Evolutionary conservation across 2,113 vertebrate genomes (phyloP).

Genomic region (Apaloderma vittatum): DNA sequence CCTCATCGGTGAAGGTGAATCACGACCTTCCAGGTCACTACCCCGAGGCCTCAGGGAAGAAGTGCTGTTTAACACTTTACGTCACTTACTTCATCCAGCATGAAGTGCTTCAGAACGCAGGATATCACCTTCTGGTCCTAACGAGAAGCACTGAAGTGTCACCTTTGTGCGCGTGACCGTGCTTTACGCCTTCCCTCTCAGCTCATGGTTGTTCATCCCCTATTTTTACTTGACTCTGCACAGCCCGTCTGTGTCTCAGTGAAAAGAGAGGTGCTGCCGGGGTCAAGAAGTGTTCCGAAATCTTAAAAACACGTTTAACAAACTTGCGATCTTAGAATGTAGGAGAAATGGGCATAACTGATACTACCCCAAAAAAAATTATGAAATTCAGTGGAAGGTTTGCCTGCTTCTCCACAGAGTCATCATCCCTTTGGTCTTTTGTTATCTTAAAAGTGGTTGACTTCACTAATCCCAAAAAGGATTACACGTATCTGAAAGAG

Average conservation of each 20-base stretch:
- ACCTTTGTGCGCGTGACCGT: background rate
- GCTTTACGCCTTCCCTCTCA: background rate
- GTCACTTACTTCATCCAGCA: background rate
- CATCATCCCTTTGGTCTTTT: background rate
- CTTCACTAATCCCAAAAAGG: background rate
- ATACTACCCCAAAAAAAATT: background rate
- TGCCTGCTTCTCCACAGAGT: background rate
- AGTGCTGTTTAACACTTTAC: background rate
- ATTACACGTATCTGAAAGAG: background rate
- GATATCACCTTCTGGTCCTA: background rate
- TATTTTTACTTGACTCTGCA: background rate
- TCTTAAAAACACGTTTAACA: background rate
- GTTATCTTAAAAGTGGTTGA: background rate
- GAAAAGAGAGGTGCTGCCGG: fast-evolving
- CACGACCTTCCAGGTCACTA: background rate
- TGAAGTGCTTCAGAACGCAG: background rate
- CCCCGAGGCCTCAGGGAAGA: background rate
- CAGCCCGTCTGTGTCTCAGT: background rate
- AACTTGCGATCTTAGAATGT: background rate
- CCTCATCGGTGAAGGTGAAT: background rate
- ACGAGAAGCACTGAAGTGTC: background rate
- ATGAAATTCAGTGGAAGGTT: background rate
- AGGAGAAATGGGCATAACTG: background rate
- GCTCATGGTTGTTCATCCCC: background rate
- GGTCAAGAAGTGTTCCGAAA: background rate